phyloP scores from a whole-genome alignment of 2,888 invertebrate species.

The Oxycera nigricornis region DNA sequence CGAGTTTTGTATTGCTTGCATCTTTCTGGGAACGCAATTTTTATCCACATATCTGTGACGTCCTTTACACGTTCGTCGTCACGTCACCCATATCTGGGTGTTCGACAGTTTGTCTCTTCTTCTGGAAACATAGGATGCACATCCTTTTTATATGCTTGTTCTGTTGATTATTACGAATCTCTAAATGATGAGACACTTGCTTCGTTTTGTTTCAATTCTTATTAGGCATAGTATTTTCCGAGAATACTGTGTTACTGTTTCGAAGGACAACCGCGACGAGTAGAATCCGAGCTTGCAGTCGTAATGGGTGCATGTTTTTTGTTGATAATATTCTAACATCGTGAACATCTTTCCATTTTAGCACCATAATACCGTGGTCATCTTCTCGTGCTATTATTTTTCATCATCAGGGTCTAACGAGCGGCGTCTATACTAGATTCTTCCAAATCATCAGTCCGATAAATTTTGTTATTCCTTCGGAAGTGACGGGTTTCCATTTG shows the following conservation, averaged over 20 bases:
- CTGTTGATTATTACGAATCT: slow-evolving; percentile 14
- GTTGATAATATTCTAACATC: slow-evolving; percentile 54
- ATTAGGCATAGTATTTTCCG: background rate
- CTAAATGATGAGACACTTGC: background rate
- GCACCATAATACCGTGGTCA: slow-evolving; percentile 52
- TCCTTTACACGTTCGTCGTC: too few relatives aligned
- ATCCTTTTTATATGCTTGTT: background rate
- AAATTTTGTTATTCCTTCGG: slow-evolving; percentile 49
- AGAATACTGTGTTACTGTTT: background rate
- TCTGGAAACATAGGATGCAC: background rate
- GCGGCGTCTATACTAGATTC: slow-evolving; percentile 45
- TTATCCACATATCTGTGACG: too few relatives aligned
- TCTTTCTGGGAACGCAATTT: too few relatives aligned
- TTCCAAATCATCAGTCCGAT: slow-evolving; percentile 48
- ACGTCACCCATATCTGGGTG: too few relatives aligned
- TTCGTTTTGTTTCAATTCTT: background rate
- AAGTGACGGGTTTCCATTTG: slow-evolving; percentile 48
- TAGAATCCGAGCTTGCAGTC: slow-evolving; percentile 40
- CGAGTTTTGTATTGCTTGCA: too few relatives aligned
- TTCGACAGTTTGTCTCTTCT: slow-evolving; percentile 3
- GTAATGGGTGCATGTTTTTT: slow-evolving; percentile 53
- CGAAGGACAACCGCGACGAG: background rate
- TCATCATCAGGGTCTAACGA: slow-evolving; percentile 46
- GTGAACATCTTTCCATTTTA: slow-evolving; percentile 54
- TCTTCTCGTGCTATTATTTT: slow-evolving; percentile 51